These are phyloP conservation scores for Trichonephila clavata DNA, from an alignment of 1,140 invertebrate genomes.

Conservation along the genomic window DNA sequence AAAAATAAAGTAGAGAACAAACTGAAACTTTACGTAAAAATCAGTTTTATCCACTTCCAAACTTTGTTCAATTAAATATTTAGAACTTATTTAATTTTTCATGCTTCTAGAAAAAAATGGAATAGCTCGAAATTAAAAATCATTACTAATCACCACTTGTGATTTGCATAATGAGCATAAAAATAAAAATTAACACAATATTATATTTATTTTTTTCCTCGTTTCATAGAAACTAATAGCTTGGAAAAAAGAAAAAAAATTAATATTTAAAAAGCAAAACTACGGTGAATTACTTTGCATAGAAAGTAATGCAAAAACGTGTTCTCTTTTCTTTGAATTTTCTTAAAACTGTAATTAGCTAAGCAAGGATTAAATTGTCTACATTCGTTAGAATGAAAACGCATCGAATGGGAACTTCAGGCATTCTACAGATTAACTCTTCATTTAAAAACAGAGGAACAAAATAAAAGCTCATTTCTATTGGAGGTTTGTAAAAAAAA, in stretches of 20 bases:
- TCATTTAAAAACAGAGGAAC: neutral
- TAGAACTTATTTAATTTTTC: constrained; percentile 3
- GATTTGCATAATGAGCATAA: constrained; percentile 19
- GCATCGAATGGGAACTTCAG: neutral
- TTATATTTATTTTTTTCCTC: neutral
- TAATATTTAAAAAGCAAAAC: neutral
- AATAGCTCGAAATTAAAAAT: neutral
- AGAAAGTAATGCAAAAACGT: neutral
- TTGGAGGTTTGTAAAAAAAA: neutral
- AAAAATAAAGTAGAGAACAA: neutral
- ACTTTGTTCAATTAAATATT: constrained; percentile 14
- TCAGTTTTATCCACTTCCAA: neutral
- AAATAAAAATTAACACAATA: constrained; percentile 29
- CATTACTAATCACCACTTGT: constrained; percentile 31
- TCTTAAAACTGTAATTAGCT: constrained; percentile 30
- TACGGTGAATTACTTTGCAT: neutral
- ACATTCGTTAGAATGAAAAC: neutral
- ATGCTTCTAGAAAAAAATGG: neutral
- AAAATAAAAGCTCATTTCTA: neutral
- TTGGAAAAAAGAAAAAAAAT: neutral
- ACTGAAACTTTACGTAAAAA: neutral
- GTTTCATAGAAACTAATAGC: neutral
- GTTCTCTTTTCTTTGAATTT: neutral
- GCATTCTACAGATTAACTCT: constrained; percentile 5
- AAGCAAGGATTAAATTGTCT: constrained; percentile 23